Base-by-base conservation (phyloP, 2,888 invertebrate species). In the Seira musarum region DNA sequence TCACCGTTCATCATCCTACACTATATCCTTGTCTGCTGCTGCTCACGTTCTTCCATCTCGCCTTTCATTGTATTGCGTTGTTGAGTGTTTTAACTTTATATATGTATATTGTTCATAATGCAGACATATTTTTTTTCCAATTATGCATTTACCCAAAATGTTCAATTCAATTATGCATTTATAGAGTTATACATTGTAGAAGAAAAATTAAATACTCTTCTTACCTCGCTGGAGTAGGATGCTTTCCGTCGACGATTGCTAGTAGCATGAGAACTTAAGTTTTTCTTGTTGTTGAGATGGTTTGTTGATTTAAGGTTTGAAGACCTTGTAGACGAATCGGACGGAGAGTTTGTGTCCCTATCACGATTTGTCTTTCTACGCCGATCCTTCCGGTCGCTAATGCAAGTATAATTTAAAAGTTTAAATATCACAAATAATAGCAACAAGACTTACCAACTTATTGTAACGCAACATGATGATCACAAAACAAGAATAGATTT, bases 341-440 rank as follows among this genome's bases (percentile, higher is more conserved):
- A 71, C 1, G 85, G 83, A 66, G 86, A 83, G 63, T 83, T 82
- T 35, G 84, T 82, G n/a, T 86, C 86, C 78, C 83, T 82, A 57
- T 83, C 84, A 22, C 84, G 82, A 80, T 84, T 85, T 63, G 75
- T 81, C 82, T 84, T 85, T 68, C 85, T 80, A 81, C 86, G 86
- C 81, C 85, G 84, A 74, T 86, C 86, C 82, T 86, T 86, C 74
- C 85, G 84, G 84, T 85, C 85, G 83, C 85, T 85, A 84, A 25
- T 22, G 17, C 25, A 46, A 67, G 13, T 40, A 46, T 40, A 15
- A 67, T 67, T 46, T 15, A 53, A 2, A 46, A 2, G 25, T 21
- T 22, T 17, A 30, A 25, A 30, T 17, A 65, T 19, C 25, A 68
- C 30, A 75, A 10, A 61, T 1, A 65, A 30, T 70, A 65, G 49